These are phyloP conservation scores for Tenodera sinensis DNA, from an alignment of 2,888 invertebrate species.

Conservation along the genomic window DNA sequence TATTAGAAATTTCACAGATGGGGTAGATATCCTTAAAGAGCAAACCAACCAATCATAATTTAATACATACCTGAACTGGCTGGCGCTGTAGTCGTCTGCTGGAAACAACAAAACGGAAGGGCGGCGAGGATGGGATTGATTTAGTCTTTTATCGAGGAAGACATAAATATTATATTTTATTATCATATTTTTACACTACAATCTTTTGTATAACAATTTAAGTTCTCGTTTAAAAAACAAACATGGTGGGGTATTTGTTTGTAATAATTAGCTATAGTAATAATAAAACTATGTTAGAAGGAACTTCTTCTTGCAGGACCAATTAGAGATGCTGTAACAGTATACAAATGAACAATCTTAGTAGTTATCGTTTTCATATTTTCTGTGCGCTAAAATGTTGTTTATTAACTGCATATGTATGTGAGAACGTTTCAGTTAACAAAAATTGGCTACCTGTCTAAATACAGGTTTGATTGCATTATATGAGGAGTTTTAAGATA, in stretches of 20 bases:
- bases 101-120: too few relatives aligned
- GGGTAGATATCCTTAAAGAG: too few relatives aligned
- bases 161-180: slow-evolving; percentile 7
- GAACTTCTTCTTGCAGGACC: background rate
- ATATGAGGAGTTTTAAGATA: too few relatives aligned
- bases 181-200: background rate
- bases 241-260: background rate
- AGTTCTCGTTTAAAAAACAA: background rate
- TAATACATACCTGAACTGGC: too few relatives aligned
- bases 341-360: background rate
- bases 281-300: background rate
- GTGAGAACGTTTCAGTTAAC: too few relatives aligned
- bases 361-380: background rate
- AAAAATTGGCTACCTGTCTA: too few relatives aligned
- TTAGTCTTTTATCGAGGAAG: background rate
- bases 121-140: background rate
- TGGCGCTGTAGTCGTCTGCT: too few relatives aligned
- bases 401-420: too few relatives aligned
- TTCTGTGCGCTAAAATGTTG: background rate
- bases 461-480: too few relatives aligned
- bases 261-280: background rate
- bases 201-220: background rate
- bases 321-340: background rate
- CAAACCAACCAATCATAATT: too few relatives aligned
- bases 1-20: too few relatives aligned